Base-by-base conservation (phyloP, 2,888 invertebrate genomes). In the Terebella lapidaria region DNA sequence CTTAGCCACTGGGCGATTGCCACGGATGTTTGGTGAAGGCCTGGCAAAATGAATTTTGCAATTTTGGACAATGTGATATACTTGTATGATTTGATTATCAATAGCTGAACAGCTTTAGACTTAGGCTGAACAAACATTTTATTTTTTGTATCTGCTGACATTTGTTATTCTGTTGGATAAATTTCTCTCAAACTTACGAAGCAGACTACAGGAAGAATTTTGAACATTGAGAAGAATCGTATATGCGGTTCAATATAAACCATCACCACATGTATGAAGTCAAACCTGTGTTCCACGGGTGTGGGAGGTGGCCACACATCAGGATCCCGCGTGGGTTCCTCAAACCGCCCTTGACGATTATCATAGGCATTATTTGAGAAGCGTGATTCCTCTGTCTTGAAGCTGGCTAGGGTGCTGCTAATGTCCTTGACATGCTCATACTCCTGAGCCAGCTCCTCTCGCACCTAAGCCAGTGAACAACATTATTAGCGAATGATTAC, bases 351-450 rank as follows among this genome's bases (percentile, higher is more conserved):
- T 28, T 35, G 59, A 25, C 28, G 29, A n/a, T 53, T 28, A 10
- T 53, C 53, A 5, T 27, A 15, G 4, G 10, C 10, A 59, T 24
- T 45, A 56, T 27, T 77, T 87, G 1, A 87, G 84, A 67, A 61
- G 88, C 89, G 62, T 86, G 85, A 62, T 28, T 66, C 67, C 57
- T 75, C 75, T 2, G 71, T 62, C 79, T 88, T 88, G 75, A 92
- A 89, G 72, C 89, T 85, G 73, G 89, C 87, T 64, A 93, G 80
- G 1, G 89, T 88, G 49, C 86, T 86, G 71, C 87, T 87, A 22
- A 90, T 87, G 65, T 89, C 88, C 81, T 94, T 94, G 53, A 96
- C 87, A 81, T 91, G 89, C 73, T 93, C 91, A 80, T 91, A 93
- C 80, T 96, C 96, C 60, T 88, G 86, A 49, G 87, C 89, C 75